Conservation (phyloP, 2,888 invertebrate species). For the Rhogogaster chlorosoma region DNA sequence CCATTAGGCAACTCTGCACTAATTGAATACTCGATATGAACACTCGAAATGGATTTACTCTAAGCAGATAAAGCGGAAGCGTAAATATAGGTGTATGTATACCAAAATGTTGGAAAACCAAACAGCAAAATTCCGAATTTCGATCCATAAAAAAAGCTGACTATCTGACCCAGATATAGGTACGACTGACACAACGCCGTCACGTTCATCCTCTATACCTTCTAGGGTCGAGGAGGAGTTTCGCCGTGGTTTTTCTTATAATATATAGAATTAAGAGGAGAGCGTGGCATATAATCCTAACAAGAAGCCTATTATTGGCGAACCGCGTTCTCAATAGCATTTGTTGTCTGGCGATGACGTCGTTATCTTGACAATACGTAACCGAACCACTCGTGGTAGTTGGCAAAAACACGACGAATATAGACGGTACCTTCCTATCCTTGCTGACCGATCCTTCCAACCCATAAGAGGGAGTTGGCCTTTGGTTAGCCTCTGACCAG, state of each 20-base stretch:
- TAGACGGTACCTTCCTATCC: slow-evolving; percentile 14
- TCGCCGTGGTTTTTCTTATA: not conserved
- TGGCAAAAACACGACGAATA: slow-evolving; percentile 43
- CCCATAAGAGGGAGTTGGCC: not conserved
- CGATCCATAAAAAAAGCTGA: not conserved
- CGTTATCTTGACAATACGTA: slow-evolving; percentile 64
- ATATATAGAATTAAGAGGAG: slow-evolving; percentile 19
- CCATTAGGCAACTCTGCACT: not conserved
- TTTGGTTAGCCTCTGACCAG: slow-evolving; percentile 21
- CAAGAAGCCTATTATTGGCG: slow-evolving; percentile 56
- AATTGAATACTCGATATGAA: slow-evolving; percentile 22
- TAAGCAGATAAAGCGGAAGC: not conserved
- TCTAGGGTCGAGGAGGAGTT: not conserved
- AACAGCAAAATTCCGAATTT: not conserved
- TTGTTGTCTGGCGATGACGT: slow-evolving; percentile 61
- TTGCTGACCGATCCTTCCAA: slow-evolving; percentile 32
- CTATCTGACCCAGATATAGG: not conserved
- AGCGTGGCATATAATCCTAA: slow-evolving; percentile 39
- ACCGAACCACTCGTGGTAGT: slow-evolving; percentile 46
- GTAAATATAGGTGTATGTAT: not conserved
- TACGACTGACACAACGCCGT: not conserved
- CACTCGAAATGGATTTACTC: not conserved
- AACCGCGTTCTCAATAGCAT: slow-evolving; percentile 61
- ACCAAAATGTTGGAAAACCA: not conserved
- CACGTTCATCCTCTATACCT: not conserved